Percentiles rank a stretch among this genome's conserved stretches.
Evolutionary conservation across 2,888 invertebrate genomes (phyloP).

Genomic region (Dynastes tityus): DNA sequence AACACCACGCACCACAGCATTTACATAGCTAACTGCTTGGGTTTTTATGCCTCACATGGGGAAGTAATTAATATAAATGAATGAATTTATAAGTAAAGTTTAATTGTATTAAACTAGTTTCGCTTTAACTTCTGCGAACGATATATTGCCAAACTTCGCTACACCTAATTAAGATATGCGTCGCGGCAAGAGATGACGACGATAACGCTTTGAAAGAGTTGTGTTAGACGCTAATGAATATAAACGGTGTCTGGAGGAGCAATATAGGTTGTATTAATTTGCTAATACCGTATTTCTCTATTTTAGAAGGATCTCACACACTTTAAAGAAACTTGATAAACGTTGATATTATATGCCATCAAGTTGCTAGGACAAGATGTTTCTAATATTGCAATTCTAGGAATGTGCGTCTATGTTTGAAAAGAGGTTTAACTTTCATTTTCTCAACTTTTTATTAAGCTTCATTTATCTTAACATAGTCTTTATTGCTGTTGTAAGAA

Average conservation of each 20-base stretch:
- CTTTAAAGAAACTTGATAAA: not conserved
- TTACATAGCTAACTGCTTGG: constrained; percentile 7
- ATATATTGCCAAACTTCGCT: constrained; percentile 48
- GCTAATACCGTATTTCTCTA: not conserved
- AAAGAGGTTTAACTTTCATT: too few relatives aligned
- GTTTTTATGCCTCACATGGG: constrained; percentile 22
- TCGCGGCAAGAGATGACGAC: constrained; percentile 28
- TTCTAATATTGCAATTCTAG: too few relatives aligned
- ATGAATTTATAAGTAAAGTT: constrained; percentile 42
- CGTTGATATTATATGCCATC: not conserved
- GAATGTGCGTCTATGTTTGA: too few relatives aligned
- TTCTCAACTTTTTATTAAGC: too few relatives aligned
- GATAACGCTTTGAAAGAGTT: constrained; percentile 32
- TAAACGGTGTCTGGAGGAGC: constrained; percentile 19
- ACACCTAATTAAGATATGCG: constrained; percentile 50
- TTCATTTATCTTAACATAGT: too few relatives aligned
- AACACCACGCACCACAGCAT: not conserved
- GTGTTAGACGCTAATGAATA: constrained; percentile 31
- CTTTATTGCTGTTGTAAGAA: too few relatives aligned
- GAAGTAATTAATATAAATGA: constrained; percentile 40
- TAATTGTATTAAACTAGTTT: constrained; percentile 41
- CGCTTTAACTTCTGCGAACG: constrained; percentile 29
- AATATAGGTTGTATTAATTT: constrained; percentile 28
- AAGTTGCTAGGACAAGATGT: too few relatives aligned
- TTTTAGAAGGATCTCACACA: not conserved